Percentiles rank a stretch among this genome's conserved stretches.
Evolutionary conservation across 2,888 invertebrate species (phyloP).

Genomic region (Noctua janthe): DNA sequence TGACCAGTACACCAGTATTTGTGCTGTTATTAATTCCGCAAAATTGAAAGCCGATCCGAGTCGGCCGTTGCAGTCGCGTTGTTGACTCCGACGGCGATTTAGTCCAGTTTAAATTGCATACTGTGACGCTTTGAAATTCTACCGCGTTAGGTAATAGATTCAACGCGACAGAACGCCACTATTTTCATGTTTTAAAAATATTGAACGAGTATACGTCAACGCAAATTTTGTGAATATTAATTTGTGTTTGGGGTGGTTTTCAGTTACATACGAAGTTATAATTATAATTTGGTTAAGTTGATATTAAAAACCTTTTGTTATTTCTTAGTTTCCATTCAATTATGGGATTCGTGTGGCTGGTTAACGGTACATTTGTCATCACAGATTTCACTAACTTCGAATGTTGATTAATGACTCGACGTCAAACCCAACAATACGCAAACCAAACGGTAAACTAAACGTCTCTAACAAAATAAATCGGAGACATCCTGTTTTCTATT

Average conservation of each 20-base stretch:
- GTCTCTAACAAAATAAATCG: conserved; percentile 55
- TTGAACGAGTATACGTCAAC: conserved; percentile 37
- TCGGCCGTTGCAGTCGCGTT: conserved; percentile 68
- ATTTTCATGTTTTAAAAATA: conserved; percentile 54
- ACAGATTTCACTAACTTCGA: conserved; percentile 22
- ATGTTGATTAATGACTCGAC: conserved; percentile 30
- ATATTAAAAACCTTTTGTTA: background rate
- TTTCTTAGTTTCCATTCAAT: background rate
- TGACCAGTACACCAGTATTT: conserved; percentile 69
- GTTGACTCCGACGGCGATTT: conserved; percentile 69
- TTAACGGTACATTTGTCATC: background rate
- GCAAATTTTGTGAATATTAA: conserved; percentile 9
- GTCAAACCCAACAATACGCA: conserved; percentile 46
- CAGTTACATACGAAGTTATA: background rate
- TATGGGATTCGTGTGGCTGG: background rate
- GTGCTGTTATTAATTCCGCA: conserved; percentile 83
- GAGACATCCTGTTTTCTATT: conserved; percentile 62
- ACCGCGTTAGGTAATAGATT: conserved; percentile 63
- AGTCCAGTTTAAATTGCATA: conserved; percentile 70
- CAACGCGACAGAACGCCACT: conserved; percentile 31
- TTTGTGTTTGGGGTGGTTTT: conserved; percentile 1
- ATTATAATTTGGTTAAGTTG: background rate
- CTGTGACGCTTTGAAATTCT: conserved; percentile 71
- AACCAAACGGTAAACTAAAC: conserved; percentile 36
- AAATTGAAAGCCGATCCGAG: conserved; percentile 82